phyloP scores from a whole-genome alignment of 2,113 vertebrate species.

The Ictalurus punctatus region DNA sequence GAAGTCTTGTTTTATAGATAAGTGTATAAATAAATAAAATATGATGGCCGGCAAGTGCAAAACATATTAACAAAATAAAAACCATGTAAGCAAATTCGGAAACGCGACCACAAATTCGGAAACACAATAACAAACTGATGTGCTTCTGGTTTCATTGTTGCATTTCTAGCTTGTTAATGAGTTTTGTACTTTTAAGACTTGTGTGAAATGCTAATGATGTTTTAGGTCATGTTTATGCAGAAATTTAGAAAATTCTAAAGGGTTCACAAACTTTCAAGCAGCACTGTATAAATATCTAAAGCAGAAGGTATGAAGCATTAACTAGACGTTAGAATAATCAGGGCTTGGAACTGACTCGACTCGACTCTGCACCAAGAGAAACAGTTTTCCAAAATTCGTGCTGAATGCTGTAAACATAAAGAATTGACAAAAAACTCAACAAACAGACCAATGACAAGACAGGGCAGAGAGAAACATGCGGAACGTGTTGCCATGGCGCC shows the following conservation, averaged over 20 bases:
- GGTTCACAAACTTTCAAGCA: too few species aligned
- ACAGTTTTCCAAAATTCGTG: neutral
- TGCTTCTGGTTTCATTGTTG: neutral
- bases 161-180: neutral
- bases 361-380: neutral
- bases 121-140: neutral
- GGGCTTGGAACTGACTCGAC: neutral
- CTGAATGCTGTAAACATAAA: neutral
- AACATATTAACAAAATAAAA: neutral
- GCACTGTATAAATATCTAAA: neutral
- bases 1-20: neutral
- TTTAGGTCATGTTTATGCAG: too few species aligned
- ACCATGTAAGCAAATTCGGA: neutral
- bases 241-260: too few species aligned
- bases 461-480: neutral
- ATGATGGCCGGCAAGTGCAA: neutral
- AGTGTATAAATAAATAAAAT: neutral
- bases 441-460: neutral
- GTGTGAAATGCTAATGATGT: too few species aligned
- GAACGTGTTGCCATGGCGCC: neutral
- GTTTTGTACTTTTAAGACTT: too few species aligned
- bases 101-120: neutral
- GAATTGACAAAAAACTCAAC: neutral
- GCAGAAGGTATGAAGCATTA: neutral
- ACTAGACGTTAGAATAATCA: neutral